A percentile compares a stretch with the other conserved stretches of the same genome.
Conservation (phyloP, 1,140 invertebrate genomes). For the Ceratina australensis region DNA sequence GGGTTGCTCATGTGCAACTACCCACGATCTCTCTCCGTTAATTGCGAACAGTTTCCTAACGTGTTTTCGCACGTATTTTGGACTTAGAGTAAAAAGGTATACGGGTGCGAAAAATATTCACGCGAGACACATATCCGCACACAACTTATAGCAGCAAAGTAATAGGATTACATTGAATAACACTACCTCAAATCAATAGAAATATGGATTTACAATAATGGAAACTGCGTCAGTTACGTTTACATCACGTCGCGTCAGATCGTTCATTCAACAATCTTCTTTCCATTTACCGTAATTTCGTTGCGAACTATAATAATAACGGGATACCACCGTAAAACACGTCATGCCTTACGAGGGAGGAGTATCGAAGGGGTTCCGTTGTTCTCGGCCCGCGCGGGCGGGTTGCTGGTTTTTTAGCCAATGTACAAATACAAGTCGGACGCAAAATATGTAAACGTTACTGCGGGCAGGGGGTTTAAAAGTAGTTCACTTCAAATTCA, state of each 20-base stretch:
- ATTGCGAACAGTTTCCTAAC: slow-evolving; percentile 29
- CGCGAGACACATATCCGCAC: slow-evolving; percentile 75
- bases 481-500: slow-evolving; percentile 76
- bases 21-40: slow-evolving; percentile 25
- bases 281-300: slow-evolving; percentile 47
- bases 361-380: slow-evolving; percentile 48
- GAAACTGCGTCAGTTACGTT: slow-evolving; percentile 66
- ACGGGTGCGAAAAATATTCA: slow-evolving; percentile 70
- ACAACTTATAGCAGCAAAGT: slow-evolving; percentile 76
- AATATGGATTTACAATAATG: slow-evolving; percentile 74
- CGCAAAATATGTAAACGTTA: slow-evolving; percentile 57
- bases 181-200: slow-evolving; percentile 78
- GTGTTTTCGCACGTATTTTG: slow-evolving; percentile 69
- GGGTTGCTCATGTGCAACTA: too few species aligned
- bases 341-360: slow-evolving; percentile 45
- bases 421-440: slow-evolving; percentile 62
- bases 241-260: slow-evolving; percentile 62
- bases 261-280: slow-evolving; percentile 51
- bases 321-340: slow-evolving; percentile 43
- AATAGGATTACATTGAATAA: slow-evolving; percentile 76
- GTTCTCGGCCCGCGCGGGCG: slow-evolving; percentile 42
- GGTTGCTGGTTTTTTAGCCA: slow-evolving; percentile 43
- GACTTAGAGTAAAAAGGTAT: slow-evolving; percentile 73
- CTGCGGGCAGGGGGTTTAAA: slow-evolving; percentile 55
- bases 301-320: too few species aligned